Percentiles rank a stretch among this genome's conserved stretches.
Conservation (phyloP, 2,797 vertebrate genomes). For the Brachyalestes nurse region DNA sequence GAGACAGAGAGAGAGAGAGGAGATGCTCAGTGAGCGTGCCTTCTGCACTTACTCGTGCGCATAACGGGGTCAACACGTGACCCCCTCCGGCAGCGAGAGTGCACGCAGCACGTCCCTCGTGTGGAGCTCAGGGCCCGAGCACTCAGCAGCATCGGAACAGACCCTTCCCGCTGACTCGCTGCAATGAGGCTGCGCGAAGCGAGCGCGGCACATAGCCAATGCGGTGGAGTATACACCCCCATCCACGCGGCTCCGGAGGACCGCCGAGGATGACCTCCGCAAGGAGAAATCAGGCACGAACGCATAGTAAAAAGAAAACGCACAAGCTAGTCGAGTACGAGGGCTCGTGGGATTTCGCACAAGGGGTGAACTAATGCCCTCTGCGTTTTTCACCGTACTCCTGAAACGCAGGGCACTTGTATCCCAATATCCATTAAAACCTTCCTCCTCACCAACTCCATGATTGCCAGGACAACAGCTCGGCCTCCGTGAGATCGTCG, state of each 20-base stretch:
- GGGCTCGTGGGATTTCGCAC: not conserved
- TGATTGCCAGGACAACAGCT: not conserved
- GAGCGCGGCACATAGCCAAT: conserved; percentile 29
- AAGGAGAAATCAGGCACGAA: not conserved
- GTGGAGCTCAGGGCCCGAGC: conserved; percentile 64
- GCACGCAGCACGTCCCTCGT: conserved; percentile 69
- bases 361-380: not conserved
- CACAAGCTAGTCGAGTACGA: not conserved
- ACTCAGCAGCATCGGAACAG: conserved; percentile 69
- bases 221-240: conserved; percentile 71
- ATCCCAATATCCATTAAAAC: not conserved
- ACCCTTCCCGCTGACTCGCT: conserved; percentile 63
- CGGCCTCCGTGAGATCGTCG: conserved; percentile 8
- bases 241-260: conserved; percentile 54
- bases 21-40: conserved; percentile 52
- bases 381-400: not conserved
- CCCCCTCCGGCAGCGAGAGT: conserved; percentile 64
- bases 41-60: conserved; percentile 74
- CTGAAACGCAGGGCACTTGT: not conserved
- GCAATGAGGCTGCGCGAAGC: conserved; percentile 47
- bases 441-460: not conserved
- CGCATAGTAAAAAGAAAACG: not conserved
- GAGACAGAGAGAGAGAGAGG: conserved; percentile 22
- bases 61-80: conserved; percentile 84
- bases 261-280: not conserved